phyloP scores from a whole-genome alignment of 2,888 invertebrate genomes.

The Aelia acuminata region DNA sequence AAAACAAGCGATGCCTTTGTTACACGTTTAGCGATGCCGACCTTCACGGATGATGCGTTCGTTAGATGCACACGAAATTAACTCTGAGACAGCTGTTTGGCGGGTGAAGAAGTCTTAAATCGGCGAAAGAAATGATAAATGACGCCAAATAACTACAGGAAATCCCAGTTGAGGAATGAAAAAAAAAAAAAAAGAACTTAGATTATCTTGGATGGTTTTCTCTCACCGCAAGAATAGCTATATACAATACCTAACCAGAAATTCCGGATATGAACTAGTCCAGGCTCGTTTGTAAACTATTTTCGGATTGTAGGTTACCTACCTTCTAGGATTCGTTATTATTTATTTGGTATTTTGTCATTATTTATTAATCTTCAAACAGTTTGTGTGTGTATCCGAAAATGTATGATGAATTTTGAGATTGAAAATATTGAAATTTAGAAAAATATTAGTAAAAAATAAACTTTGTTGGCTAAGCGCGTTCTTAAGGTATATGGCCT shows the following conservation, averaged over 20 bases:
- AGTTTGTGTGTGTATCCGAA: too few species aligned
- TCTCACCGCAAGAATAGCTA: slow-evolving; percentile 8
- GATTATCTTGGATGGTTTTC: neutral
- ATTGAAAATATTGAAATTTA: too few species aligned
- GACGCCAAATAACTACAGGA: neutral
- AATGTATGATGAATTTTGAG: too few species aligned
- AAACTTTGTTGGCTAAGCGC: too few species aligned
- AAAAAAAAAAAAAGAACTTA: neutral
- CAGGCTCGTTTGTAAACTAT: neutral
- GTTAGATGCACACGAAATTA: neutral
- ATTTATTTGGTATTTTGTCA: too few species aligned
- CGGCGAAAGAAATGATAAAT: neutral
- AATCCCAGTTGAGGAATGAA: neutral
- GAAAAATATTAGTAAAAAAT: too few species aligned
- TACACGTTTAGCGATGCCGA: neutral
- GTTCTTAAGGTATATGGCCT: too few species aligned
- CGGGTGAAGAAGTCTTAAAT: neutral
- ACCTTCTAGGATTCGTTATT: neutral
- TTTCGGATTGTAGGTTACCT: too few species aligned
- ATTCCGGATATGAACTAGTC: neutral
- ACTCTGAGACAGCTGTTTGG: neutral
- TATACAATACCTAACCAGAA: neutral
- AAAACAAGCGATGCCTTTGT: neutral
- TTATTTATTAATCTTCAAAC: too few species aligned
- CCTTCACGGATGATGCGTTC: neutral